phyloP scores from a whole-genome alignment of 1,140 invertebrate species.

The Platyura marginata region DNA sequence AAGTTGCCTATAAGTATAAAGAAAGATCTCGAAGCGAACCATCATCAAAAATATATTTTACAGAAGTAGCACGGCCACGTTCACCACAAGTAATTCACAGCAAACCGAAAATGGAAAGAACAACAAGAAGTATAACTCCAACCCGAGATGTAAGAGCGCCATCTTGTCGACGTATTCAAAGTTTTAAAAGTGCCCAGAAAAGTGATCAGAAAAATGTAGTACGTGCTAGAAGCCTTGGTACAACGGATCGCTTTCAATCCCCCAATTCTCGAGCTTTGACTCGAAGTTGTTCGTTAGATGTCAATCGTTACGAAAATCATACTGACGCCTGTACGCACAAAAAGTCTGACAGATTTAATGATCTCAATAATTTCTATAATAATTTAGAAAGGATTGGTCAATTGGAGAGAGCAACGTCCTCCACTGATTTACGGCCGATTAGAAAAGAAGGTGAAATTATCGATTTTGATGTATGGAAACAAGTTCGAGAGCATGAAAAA shows the following conservation, averaged over 20 bases:
- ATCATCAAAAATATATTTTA: background rate
- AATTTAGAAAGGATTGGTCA: constrained; percentile 70
- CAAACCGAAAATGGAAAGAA: constrained; percentile 16
- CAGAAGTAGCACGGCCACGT: background rate
- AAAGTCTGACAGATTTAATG: constrained; percentile 62
- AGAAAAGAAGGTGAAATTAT: constrained; percentile 57
- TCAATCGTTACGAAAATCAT: constrained; percentile 3
- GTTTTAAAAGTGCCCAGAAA: constrained; percentile 15
- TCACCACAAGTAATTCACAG: constrained; percentile 6
- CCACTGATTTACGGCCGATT: constrained; percentile 44
- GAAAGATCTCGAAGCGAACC: constrained; percentile 8
- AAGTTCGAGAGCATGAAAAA: constrained; percentile 54
- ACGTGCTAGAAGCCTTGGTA: constrained; percentile 41
- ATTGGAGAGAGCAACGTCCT: constrained; percentile 56
- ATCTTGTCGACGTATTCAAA: constrained; percentile 40
- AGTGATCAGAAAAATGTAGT: constrained; percentile 23
- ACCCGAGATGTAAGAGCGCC: constrained; percentile 40
- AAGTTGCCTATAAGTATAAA: constrained; percentile 19
- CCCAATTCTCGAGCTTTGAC: background rate
- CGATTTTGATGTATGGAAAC: constrained; percentile 74
- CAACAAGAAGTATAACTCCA: constrained; percentile 26
- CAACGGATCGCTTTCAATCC: constrained; percentile 24
- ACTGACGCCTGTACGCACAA: constrained; percentile 32
- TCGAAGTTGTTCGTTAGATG: background rate
- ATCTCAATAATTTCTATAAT: constrained; percentile 69